Evolutionary conservation across 2,888 invertebrate species (phyloP).

Genomic region (Limnephilus marmoratus): DNA sequence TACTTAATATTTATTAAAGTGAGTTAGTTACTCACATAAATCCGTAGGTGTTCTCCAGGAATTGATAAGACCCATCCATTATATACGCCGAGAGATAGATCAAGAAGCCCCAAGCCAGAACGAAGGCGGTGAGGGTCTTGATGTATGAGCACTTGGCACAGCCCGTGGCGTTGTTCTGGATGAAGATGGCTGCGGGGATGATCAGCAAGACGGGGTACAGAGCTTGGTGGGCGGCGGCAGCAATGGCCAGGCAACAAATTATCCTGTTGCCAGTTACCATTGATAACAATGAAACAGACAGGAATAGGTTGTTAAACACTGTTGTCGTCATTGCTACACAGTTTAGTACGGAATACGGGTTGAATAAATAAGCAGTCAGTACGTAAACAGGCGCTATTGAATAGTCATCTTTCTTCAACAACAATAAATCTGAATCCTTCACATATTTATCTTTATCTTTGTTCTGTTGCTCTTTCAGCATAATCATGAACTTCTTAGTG

Average conservation of each 20-base stretch:
- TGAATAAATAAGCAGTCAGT: conserved; percentile 88
- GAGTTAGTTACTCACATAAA: conserved; percentile 83
- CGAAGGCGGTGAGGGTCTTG: conserved; percentile 76
- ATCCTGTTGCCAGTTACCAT: conserved; percentile 82
- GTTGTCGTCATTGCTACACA: conserved; percentile 94
- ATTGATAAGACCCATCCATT: conserved; percentile 81
- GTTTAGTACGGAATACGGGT: conserved; percentile 91
- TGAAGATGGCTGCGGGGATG: conserved; percentile 87
- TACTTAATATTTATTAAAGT: not conserved
- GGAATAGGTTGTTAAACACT: conserved; percentile 90
- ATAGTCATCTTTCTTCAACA: conserved; percentile 78
- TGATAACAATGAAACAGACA: conserved; percentile 84
- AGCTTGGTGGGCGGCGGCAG: conserved; percentile 88
- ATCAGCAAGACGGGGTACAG: conserved; percentile 89
- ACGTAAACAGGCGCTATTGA: conserved; percentile 83
- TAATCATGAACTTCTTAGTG: conserved; percentile 82
- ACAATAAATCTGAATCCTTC: conserved; percentile 77
- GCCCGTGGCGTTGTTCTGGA: conserved; percentile 77
- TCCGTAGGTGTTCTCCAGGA: conserved; percentile 85
- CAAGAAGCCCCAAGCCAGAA: conserved; percentile 76
- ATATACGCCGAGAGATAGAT: conserved; percentile 80
- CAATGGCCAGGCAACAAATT: conserved; percentile 82
- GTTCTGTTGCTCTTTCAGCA: conserved; percentile 77
- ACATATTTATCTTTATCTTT: conserved; percentile 76
- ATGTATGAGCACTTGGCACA: conserved; percentile 75